phyloP scores from a whole-genome alignment of 2,797 vertebrate species.

The Pseudochromis fuscus region DNA sequence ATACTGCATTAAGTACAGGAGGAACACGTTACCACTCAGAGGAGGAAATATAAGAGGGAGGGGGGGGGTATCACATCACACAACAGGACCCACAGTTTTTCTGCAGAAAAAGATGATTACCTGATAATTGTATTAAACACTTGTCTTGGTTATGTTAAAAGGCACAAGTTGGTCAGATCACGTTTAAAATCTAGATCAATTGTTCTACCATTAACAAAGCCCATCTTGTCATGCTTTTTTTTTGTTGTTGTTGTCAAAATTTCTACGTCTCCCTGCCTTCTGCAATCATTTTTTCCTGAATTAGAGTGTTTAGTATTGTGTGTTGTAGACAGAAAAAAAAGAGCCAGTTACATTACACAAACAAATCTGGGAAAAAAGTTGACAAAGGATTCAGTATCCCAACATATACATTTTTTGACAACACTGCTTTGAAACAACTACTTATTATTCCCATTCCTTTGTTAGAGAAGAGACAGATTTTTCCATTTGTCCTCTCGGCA shows the following conservation, averaged over 20 bases:
- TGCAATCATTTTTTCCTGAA: conserved; percentile 79
- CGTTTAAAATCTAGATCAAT: conserved; percentile 79
- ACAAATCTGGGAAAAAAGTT: conserved; percentile 55
- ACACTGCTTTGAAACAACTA: conserved; percentile 53
- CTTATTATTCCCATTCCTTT: conserved; percentile 31
- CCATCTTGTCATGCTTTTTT: conserved; percentile 74
- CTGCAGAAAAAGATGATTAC: conserved; percentile 85
- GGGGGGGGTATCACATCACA: conserved; percentile 79
- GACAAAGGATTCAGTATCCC: conserved; percentile 53
- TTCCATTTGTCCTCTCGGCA: conserved; percentile 47
- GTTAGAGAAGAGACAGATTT: conserved; percentile 25
- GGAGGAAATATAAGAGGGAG: conserved; percentile 71
- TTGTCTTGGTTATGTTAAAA: conserved; percentile 90
- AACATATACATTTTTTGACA: conserved; percentile 45
- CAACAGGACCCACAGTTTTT: conserved; percentile 85
- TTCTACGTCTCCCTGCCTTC: conserved; percentile 72
- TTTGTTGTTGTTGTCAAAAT: too few species aligned
- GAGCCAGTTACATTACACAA: conserved; percentile 71
- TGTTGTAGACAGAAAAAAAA: conserved; percentile 66
- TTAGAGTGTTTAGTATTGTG: conserved; percentile 67
- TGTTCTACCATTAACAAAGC: conserved; percentile 78
- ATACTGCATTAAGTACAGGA: conserved; percentile 69
- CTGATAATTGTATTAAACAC: conserved; percentile 85
- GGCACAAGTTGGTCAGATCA: conserved; percentile 94
- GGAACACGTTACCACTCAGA: conserved; percentile 74